Conservation (phyloP, 2,888 invertebrate species). For the Parnassius mnemosyne region DNA sequence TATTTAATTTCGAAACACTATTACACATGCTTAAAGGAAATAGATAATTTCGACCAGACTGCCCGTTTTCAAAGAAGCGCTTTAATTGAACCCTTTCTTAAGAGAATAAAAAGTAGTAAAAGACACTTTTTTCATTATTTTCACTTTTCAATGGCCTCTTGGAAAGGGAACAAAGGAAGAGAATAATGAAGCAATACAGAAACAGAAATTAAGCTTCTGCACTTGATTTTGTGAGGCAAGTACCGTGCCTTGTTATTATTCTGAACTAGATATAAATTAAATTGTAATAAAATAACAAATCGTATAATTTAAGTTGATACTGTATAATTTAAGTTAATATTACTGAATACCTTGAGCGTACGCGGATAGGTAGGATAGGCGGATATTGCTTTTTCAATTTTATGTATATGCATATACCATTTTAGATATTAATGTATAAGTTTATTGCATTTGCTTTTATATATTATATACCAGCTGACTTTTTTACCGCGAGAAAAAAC, state of each 20-base stretch:
- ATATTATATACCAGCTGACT: too few species aligned
- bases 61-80: constrained; percentile 42
- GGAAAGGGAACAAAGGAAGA: constrained; percentile 22
- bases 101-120: constrained; percentile 38
- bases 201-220: constrained; percentile 21
- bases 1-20: constrained; percentile 2
- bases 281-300: not conserved
- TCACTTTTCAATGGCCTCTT: constrained; percentile 23
- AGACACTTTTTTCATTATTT: constrained; percentile 27
- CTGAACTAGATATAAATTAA: not conserved
- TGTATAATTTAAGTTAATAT: too few species aligned
- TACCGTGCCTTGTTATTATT: constrained; percentile 4
- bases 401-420: too few species aligned
- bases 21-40: constrained; percentile 1
- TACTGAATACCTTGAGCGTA: too few species aligned
- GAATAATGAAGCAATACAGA: constrained; percentile 25
- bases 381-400: too few species aligned
- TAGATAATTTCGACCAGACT: not conserved
- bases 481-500: too few species aligned
- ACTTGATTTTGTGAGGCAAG: constrained; percentile 20
- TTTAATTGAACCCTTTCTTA: constrained; percentile 43
- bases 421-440: too few species aligned
- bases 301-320: too few species aligned
- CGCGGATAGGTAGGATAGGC: too few species aligned
- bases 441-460: too few species aligned